Conservation (phyloP, 2,888 invertebrate species). For the Dynastes tityus region DNA sequence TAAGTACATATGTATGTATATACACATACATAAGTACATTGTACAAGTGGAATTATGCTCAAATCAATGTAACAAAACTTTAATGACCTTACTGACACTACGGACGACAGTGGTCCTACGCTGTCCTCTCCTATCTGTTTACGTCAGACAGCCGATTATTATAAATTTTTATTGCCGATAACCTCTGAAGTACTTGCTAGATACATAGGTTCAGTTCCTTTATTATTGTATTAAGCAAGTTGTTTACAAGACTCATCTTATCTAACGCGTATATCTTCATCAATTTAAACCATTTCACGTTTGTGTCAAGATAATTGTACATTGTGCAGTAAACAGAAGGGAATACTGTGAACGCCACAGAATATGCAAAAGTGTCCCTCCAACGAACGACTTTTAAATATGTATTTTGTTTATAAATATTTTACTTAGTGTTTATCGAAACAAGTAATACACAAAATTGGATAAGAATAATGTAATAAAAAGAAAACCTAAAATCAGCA, state of each 20-base stretch:
- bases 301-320: constrained; percentile 15
- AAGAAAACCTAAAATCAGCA: too few species aligned
- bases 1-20: background rate
- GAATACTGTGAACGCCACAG: too few species aligned
- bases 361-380: too few species aligned
- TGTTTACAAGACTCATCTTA: constrained; percentile 46
- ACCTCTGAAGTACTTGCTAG: constrained; percentile 49
- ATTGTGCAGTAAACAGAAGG: background rate
- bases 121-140: constrained; percentile 36
- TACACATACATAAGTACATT: background rate
- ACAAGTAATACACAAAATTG: too few species aligned
- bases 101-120: constrained; percentile 34
- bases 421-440: too few species aligned
- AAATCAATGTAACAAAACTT: constrained; percentile 39
- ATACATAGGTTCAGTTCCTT: constrained; percentile 47
- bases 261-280: constrained; percentile 31
- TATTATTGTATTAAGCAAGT: constrained; percentile 52
- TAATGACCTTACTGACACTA: constrained; percentile 40
- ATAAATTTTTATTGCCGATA: constrained; percentile 50
- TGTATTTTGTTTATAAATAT: too few species aligned
- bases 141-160: constrained; percentile 47
- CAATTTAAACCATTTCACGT: constrained; percentile 32
- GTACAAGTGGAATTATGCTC: constrained; percentile 22
- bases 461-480: too few species aligned
- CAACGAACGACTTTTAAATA: too few species aligned